Percentiles rank a stretch among this genome's conserved stretches.
These are phyloP conservation scores for Plusia festucae DNA, from an alignment of 2,888 invertebrate genomes.

Conservation along the genomic window DNA sequence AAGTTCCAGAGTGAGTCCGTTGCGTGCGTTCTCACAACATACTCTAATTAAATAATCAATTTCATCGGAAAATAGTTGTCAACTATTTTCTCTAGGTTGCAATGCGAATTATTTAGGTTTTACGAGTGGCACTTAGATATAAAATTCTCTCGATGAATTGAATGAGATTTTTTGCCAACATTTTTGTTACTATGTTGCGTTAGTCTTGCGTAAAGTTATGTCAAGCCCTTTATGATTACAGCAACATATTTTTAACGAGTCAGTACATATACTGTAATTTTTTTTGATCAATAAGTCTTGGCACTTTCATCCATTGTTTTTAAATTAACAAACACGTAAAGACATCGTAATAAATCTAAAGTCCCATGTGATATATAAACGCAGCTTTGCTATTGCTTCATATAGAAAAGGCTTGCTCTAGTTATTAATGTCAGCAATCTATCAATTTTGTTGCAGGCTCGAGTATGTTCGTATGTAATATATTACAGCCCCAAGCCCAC, in stretches of 20 bases:
- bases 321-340: no score
- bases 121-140: constrained; percentile 16
- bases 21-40: constrained; percentile 11
- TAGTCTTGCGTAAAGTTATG: constrained; percentile 5
- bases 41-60: constrained; percentile 5
- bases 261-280: no score
- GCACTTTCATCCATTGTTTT: no score
- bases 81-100: constrained; percentile 15
- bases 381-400: constrained; percentile 26
- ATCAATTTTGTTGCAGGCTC: constrained; percentile 33
- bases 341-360: no score
- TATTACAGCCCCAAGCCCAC: neutral
- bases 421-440: constrained; percentile 45
- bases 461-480: constrained; percentile 7
- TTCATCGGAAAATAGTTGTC: constrained; percentile 20
- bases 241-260: neutral
- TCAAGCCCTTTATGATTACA: neutral
- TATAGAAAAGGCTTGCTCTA: constrained; percentile 38
- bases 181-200: constrained; percentile 12
- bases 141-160: constrained; percentile 19
- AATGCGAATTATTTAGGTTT: constrained; percentile 33
- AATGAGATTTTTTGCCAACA: constrained; percentile 20
- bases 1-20: no score
- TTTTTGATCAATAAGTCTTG: no score
- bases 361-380: constrained; percentile 5